Evolutionary conservation across 2,113 vertebrate genomes (phyloP), one percentile per base, ranked within the genome.

Genomic region (Spea multiplicata): DNA sequence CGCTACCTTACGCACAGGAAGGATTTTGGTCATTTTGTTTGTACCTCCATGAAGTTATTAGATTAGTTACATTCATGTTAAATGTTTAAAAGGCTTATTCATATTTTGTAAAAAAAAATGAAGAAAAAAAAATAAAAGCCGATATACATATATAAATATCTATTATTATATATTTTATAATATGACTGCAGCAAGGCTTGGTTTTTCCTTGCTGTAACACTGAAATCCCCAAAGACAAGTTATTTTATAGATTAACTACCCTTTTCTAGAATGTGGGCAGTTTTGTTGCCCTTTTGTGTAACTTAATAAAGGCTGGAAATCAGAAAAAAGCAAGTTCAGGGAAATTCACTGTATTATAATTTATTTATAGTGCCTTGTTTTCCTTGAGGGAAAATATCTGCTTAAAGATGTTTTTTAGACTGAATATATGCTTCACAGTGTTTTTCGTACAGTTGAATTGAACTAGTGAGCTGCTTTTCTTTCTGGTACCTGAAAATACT

Each of bases 341-440:
- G 92, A 94, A 93, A 96, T 96, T 97, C 94, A 96, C 94, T 98
- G 95, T 96, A 98, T 95, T 97, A 94, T 99, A 98, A 97, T 95
- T 98, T 98, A 98, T 98, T 98, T 98, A 97, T 97, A 97, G 96
- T 96, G 95, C 93, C 86, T 90, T 89, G 83, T 96, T 98, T 98
- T 97, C 96, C 96, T 98, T 97, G 96, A 98, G 96, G 96, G 96
- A 97, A 97, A 98, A 94, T 94, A 92, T 91, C 90, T 93, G 94
- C 93, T 94, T 93, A 95, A 92, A 69, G 94, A 91, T 90, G 95
- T 91, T 98, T 96, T 95, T 96, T 95, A 94, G 92, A 93, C 94
- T 95, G 90, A 96, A 93, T 94, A 94, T 94, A 94, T 94, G 94
- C 95, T 96, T 95, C 95, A 95, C 91, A 93, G 93, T 97, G 92